Conservation (phyloP, 2,113 vertebrate species). For the Pedetes capensis region DNA sequence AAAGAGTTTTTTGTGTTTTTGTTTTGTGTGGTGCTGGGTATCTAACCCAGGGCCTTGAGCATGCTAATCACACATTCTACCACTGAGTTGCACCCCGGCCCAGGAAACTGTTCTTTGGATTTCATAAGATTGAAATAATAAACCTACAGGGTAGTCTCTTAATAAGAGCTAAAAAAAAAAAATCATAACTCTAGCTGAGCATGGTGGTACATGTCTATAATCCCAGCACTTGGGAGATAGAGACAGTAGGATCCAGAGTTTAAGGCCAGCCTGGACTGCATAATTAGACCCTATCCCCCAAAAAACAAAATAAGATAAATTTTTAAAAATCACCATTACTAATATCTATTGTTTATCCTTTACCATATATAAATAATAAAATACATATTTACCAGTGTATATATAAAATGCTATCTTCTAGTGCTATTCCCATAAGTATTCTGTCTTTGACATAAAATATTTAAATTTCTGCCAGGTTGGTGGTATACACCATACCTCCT, state of each 20-base stretch:
- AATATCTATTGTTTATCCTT: neutral
- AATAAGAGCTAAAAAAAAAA: neutral
- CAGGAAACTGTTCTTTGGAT: neutral
- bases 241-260: too few species aligned
- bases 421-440: neutral
- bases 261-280: neutral
- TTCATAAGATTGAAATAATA: neutral
- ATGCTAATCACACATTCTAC: too few species aligned
- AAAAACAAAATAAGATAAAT: neutral
- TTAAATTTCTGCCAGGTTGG: constrained; percentile 10
- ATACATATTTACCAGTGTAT: neutral
- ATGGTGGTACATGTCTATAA: too few species aligned
- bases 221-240: too few species aligned
- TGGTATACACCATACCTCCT: too few species aligned
- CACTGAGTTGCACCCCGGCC: too few species aligned
- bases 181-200: too few species aligned
- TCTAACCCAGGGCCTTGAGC: too few species aligned
- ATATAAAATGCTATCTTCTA: neutral
- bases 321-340: neutral
- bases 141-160: neutral
- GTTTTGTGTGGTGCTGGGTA: too few species aligned
- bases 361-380: neutral
- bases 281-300: neutral
- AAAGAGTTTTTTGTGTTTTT: neutral
- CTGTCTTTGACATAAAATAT: neutral